Evolutionary conservation across 2,797 vertebrate species (phyloP), one percentile per base, ranked within the genome.

Genomic region (Allobates femoralis): DNA sequence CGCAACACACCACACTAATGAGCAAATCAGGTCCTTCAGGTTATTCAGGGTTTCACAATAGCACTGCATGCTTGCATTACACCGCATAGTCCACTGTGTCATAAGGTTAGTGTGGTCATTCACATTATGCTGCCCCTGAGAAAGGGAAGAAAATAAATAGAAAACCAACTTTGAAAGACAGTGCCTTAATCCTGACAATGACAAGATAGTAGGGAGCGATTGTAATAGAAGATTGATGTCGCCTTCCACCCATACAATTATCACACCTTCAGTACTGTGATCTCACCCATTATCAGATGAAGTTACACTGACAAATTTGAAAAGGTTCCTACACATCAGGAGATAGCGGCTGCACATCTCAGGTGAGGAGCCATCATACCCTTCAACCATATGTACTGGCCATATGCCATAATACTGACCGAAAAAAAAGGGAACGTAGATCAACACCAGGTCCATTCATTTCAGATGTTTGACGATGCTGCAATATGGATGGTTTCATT

Each of bases 281-380:
- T 87, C 64, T 83, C 86, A 79, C 81, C 86, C 81, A 87, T 87
- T 87, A 87, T 74, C 86, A 87, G 66, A 78, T 79, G 64, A 83
- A 79, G 86, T 60, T 84, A 73, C 79, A 56, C 53, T 87, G 86
- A 79, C 81, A 83, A 34, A 81, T 75, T 71, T 69, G 26, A 67
- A 76, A 53, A 51, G 76, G 53, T 50, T 80, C n/a, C 19, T 30
- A 51, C 51, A 34, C 37, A 86, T 75, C 58, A 21, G 4, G 21
- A 76, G 56, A 82, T 50, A 51, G 58, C 21, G 58, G 67, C 67
- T 28, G 46, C 51, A 60, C 53, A 58, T 73, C 51, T 73, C 53
- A 73, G 67, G 67, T 73, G 53, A 74, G n/a, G 69, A 41, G 37
- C n/a, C 46, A 64, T 64, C 58, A 64, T 46, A 28, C 34, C 56